phyloP scores from a whole-genome alignment of 2,888 invertebrate species.

The Callyntrura guangdongensis region DNA sequence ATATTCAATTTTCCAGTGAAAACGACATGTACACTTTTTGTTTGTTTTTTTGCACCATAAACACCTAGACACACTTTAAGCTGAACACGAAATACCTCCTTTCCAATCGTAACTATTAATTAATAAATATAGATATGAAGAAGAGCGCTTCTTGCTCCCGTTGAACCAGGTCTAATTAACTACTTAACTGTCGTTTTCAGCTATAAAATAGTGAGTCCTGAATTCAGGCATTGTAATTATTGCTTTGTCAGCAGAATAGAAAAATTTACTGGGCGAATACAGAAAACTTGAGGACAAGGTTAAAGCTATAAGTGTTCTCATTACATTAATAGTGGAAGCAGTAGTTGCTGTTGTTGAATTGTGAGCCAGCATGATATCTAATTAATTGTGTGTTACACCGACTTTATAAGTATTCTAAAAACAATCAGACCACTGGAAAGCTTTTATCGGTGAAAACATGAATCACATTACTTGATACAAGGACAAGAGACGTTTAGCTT shows the following conservation, averaged over 20 bases:
- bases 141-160: too few species aligned
- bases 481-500: not conserved
- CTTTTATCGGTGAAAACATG: not conserved
- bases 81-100: too few species aligned
- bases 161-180: not conserved
- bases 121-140: not conserved
- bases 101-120: not conserved
- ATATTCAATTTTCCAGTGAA: too few species aligned
- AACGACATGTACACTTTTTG: too few species aligned
- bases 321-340: conserved; percentile 25
- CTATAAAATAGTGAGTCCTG: not conserved
- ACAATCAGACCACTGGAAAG: not conserved
- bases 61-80: not conserved
- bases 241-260: not conserved
- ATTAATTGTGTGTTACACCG: not conserved
- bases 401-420: not conserved
- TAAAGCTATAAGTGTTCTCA: not conserved
- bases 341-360: conserved; percentile 20
- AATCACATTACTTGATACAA: not conserved
- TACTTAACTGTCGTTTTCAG: not conserved
- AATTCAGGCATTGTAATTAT: conserved; percentile 3
- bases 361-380: conserved; percentile 33
- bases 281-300: not conserved
- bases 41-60: not conserved
- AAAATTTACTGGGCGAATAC: not conserved